Evolutionary conservation across 2,888 invertebrate species (phyloP).

Genomic region (Carterocephalus palaemon): DNA sequence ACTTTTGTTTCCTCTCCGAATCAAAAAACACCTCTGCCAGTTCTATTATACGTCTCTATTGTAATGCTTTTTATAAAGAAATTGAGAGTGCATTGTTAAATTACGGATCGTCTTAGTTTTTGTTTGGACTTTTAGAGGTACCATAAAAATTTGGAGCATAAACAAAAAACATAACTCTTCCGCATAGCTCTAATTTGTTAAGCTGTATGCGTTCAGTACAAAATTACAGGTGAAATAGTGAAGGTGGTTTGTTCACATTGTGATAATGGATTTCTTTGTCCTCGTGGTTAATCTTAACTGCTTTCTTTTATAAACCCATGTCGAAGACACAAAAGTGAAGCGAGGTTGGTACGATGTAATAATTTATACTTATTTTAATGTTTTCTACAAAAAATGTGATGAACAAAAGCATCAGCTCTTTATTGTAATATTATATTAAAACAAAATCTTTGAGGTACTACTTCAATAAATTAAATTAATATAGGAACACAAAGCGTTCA

Average conservation of each 20-base stretch:
- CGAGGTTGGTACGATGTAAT: conserved; percentile 44
- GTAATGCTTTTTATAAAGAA: conserved; percentile 70
- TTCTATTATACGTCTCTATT: conserved; percentile 44
- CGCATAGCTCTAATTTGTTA: conserved; percentile 62
- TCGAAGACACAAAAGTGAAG: conserved; percentile 44
- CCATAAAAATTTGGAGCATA: conserved; percentile 73
- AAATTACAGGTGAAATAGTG: conserved; percentile 75
- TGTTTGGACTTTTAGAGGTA: conserved; percentile 54
- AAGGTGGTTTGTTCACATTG: conserved; percentile 63
- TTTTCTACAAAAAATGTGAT: too few relatives aligned
- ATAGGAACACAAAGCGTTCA: too few relatives aligned
- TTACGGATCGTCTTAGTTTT: conserved; percentile 50
- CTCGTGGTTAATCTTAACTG: conserved; percentile 57
- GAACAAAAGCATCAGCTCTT: too few relatives aligned
- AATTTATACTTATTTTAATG: conserved; percentile 30
- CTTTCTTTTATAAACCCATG: conserved; percentile 59
- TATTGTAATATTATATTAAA: too few relatives aligned
- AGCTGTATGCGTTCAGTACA: conserved; percentile 57
- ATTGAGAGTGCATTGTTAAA: conserved; percentile 73
- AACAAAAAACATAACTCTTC: conserved; percentile 71
- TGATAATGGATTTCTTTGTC: conserved; percentile 67
- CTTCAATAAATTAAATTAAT: too few relatives aligned
- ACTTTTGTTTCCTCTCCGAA: conserved; percentile 57
- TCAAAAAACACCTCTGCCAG: conserved; percentile 73
- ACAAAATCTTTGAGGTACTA: too few relatives aligned